Percentiles rank a stretch among this genome's conserved stretches.
Conservation (phyloP, 2,888 invertebrate genomes). For the Apotomis betuletana region DNA sequence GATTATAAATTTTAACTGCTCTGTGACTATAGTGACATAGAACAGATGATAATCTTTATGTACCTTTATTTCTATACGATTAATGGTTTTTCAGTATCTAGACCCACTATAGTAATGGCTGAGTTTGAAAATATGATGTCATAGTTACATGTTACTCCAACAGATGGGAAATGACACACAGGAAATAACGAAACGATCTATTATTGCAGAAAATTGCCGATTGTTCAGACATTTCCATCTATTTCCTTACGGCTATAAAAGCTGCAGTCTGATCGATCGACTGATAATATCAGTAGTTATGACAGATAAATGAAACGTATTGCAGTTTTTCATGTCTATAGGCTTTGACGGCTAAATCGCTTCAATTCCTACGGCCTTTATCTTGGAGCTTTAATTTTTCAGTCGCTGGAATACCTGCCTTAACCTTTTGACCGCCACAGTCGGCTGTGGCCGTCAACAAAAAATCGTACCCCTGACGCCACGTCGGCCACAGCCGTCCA, state of each 20-base stretch:
- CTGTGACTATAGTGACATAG: no score
- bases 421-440: no score
- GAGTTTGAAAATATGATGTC: no score
- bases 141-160: no score
- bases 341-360: constrained; percentile 9
- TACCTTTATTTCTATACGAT: no score
- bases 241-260: constrained; percentile 6
- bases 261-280: constrained; percentile 27
- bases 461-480: no score
- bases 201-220: neutral
- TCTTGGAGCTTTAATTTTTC: neutral
- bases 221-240: constrained; percentile 10
- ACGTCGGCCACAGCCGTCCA: no score
- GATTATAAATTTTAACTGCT: no score
- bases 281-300: constrained; percentile 2
- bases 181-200: neutral
- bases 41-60: no score
- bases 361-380: constrained; percentile 12
- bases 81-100: no score
- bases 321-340: constrained; percentile 16
- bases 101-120: no score
- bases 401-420: neutral
- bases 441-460: no score
- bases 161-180: neutral
- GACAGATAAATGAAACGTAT: constrained; percentile 20